These are phyloP conservation scores for Albula goreensis DNA, from an alignment of 2,113 vertebrate genomes.

Conservation along the genomic window DNA sequence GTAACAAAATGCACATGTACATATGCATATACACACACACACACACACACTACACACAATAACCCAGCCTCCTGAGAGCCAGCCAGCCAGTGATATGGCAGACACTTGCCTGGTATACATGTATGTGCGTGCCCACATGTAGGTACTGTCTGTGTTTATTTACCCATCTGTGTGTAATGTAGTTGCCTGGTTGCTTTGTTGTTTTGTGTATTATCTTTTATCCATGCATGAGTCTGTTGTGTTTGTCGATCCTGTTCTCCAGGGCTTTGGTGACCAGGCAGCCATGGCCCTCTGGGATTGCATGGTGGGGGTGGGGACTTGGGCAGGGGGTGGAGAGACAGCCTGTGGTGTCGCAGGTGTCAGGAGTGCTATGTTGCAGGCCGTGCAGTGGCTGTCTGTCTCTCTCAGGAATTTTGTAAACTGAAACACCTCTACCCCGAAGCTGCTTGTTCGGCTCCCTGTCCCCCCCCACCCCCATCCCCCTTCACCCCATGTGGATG, in stretches of 20 bases:
- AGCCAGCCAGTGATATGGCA: no score
- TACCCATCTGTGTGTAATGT: not conserved
- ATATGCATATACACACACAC: not conserved
- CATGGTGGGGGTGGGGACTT: not conserved
- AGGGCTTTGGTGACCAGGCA: not conserved
- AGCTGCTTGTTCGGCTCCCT: no score
- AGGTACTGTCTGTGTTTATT: not conserved
- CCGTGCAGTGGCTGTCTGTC: not conserved
- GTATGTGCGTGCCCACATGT: not conserved
- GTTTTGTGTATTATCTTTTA: not conserved
- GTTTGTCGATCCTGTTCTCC: not conserved
- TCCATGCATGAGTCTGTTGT: not conserved
- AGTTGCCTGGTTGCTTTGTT: not conserved
- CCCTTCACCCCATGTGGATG: no score
- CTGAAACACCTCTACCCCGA: not conserved
- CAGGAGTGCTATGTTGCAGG: not conserved
- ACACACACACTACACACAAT: no score
- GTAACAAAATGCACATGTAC: not conserved
- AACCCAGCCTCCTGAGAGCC: no score
- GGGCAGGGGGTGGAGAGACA: no score
- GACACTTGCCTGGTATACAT: not conserved
- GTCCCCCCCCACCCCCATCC: no score
- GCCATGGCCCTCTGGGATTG: not conserved
- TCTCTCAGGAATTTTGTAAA: not conserved
- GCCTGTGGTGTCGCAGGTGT: not conserved